Conservation (phyloP, 2,888 invertebrate genomes). For the Thymelicus acteon region DNA sequence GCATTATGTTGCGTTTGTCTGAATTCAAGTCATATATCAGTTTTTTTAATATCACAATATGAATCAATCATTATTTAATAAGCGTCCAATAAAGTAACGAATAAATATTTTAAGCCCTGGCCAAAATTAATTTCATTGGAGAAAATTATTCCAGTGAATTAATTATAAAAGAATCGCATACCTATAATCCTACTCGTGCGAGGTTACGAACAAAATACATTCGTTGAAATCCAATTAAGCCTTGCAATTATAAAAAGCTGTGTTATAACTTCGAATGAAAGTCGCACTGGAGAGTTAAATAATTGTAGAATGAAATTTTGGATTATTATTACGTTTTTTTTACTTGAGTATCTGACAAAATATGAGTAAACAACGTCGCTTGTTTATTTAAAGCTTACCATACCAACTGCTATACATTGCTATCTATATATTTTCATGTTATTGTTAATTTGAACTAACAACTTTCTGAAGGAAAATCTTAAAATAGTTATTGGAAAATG, state of each 20-base stretch:
- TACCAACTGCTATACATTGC: too few relatives aligned
- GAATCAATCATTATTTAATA: too few relatives aligned
- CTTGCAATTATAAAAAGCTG: conserved; percentile 36
- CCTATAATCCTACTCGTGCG: conserved; percentile 13
- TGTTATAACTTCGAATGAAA: conserved; percentile 26
- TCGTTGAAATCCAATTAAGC: conserved; percentile 40
- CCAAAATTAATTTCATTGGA: neutral
- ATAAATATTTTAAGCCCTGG: too few relatives aligned
- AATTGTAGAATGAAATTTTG: conserved; percentile 25
- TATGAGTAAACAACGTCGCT: too few relatives aligned
- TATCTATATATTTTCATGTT: too few relatives aligned
- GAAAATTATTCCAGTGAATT: conserved; percentile 2
- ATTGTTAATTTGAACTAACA: too few relatives aligned
- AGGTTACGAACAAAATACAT: conserved; percentile 14
- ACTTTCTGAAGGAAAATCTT: neutral
- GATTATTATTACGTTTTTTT: neutral
- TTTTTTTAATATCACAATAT: too few relatives aligned
- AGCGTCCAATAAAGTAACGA: too few relatives aligned
- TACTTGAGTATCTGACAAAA: too few relatives aligned
- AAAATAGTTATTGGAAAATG: neutral
- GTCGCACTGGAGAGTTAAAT: conserved; percentile 30
- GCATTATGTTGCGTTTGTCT: too few relatives aligned
- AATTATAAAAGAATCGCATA: conserved; percentile 19
- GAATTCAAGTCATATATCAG: too few relatives aligned
- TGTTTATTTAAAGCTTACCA: too few relatives aligned